Conservation (phyloP, 2,113 vertebrate species). For the Charina bottae region DNA sequence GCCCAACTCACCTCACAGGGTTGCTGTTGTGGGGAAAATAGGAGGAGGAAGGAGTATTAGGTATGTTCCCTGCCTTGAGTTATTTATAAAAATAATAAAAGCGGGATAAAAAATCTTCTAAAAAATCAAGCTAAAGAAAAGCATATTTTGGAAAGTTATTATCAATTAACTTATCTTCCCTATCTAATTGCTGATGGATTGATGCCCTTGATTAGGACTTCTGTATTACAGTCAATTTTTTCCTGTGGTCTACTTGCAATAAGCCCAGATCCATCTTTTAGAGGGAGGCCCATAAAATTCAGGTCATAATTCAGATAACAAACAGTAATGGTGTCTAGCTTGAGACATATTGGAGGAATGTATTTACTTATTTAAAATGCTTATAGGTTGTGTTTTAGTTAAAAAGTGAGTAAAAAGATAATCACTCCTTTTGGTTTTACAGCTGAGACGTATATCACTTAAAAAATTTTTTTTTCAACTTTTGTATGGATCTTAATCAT, state of each 20-base stretch:
- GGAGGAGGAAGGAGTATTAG: no score
- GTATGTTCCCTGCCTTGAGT: no score
- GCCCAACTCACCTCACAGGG: no score
- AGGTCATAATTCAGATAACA: not conserved
- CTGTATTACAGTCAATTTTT: not conserved
- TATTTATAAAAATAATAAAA: no score
- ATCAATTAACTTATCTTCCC: not conserved
- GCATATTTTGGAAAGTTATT: not conserved
- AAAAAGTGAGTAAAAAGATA: not conserved
- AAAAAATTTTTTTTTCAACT: not conserved
- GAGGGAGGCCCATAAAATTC: not conserved
- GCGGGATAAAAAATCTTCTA: not conserved
- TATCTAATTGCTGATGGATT: not conserved
- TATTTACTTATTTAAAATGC: not conserved
- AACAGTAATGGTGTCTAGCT: not conserved
- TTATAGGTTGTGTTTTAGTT: not conserved
- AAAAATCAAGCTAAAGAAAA: not conserved
- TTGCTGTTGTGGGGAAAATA: no score
- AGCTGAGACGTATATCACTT: not conserved
- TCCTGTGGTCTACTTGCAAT: not conserved
- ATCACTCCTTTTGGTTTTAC: not conserved
- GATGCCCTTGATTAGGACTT: not conserved
- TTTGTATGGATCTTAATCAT: not conserved
- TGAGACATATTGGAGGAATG: not conserved
- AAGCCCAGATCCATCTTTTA: not conserved